Evolutionary conservation across 2,797 vertebrate species (phyloP), one percentile per base, ranked within the genome.

Genomic region (Enteromius radiatus): DNA sequence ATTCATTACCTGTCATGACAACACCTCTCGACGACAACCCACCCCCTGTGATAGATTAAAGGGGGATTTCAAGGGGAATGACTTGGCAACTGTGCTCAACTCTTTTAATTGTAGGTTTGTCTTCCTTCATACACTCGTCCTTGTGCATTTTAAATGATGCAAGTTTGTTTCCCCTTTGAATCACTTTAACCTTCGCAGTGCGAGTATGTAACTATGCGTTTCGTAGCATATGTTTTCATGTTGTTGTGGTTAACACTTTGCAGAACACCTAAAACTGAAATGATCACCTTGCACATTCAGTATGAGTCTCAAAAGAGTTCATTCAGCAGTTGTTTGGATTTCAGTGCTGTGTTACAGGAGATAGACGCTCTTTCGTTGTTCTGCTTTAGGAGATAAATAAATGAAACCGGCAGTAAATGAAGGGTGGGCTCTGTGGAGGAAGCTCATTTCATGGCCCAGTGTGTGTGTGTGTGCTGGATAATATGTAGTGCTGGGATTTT

Each of bases 1-100:
- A 83, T 87, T 81, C 85, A 85, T 89, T 89, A 84, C 81, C 84
- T 87, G 83, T 78, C 87, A 80, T 81, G 68, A 82, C 59, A 59
- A 81, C 19, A 74, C 79, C 80, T 75, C 78, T 74, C 9, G 33
- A 67, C 3, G 85, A 87, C 81, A 83, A 47, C 41, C 49, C 52
- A 59, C 81, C 86, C 71, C 49, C 43, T 63, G 67, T 89, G 88
- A 88, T 88, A 85, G 86, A 89, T 88, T 87, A 85, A 86, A 86
- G 78, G 84, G 83, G 77, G 83, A 85, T 87, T 86, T 89, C 84
- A 89, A 88, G 84, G 87, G 87, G 87, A 88, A 85, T 82, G 78
- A 78, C 79, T 85, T 88, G 86, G 88, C 86, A 87, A 75, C 83
- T 41, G 43, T 77, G 38, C 70, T 82, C 61, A 67, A 73, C 86